phyloP scores from a whole-genome alignment of 2,888 invertebrate species.

The Prenolepis imparis region DNA sequence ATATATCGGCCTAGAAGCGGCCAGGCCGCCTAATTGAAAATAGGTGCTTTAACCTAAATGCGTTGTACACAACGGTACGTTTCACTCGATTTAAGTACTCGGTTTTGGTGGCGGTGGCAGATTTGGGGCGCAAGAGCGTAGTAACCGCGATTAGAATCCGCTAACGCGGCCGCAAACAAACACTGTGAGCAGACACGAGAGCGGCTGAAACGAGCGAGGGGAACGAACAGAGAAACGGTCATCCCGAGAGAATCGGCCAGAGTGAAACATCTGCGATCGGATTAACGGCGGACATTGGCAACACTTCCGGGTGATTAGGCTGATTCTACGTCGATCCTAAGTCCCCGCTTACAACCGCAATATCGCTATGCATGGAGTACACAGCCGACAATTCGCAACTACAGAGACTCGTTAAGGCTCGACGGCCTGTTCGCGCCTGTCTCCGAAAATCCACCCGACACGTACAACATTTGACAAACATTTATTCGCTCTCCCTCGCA shows the following conservation, averaged over 20 bases:
- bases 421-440: background rate
- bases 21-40: conserved; percentile 53
- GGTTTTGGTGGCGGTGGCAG: conserved; percentile 63
- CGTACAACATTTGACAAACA: conserved; percentile 41
- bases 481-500: conserved; percentile 32
- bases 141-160: conserved; percentile 76
- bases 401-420: conserved; percentile 1
- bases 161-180: conserved; percentile 77
- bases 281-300: conserved; percentile 78
- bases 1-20: conserved; percentile 53
- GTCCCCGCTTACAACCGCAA: conserved; percentile 74
- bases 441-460: conserved; percentile 47
- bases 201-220: conserved; percentile 25
- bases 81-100: conserved; percentile 70
- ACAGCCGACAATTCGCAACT: conserved; percentile 54
- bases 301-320: conserved; percentile 80
- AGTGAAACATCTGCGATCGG: conserved; percentile 79
- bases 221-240: conserved; percentile 29
- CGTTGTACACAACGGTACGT: conserved; percentile 57
- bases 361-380: conserved; percentile 8
- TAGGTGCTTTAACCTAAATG: conserved; percentile 57
- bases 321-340: conserved; percentile 74
- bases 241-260: conserved; percentile 32
- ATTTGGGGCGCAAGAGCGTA: conserved; percentile 72
- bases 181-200: conserved; percentile 65